Conservation (phyloP, 2,888 invertebrate genomes). For the Watsonalla binaria region DNA sequence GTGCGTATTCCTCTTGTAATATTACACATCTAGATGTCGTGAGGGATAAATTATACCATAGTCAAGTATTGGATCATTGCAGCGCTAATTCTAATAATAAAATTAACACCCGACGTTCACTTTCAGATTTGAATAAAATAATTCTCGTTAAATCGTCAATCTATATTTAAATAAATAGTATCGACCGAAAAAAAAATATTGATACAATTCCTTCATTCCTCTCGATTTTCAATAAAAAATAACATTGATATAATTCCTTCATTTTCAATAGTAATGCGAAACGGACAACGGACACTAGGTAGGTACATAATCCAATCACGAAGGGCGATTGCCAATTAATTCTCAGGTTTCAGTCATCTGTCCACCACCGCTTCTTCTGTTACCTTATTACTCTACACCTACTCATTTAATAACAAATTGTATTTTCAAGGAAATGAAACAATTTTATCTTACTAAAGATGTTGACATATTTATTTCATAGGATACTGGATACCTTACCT, state of each 20-base stretch:
- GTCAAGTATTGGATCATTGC: too few species aligned
- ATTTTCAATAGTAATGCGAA: slow-evolving; percentile 27
- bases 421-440: neutral
- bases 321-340: slow-evolving; percentile 68
- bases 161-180: too few species aligned
- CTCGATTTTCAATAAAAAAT: too few species aligned
- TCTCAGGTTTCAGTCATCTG: slow-evolving; percentile 57
- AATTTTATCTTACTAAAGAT: neutral
- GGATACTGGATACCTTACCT: too few species aligned
- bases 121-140: too few species aligned
- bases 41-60: too few species aligned
- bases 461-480: too few species aligned
- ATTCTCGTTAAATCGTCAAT: too few species aligned
- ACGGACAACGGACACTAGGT: slow-evolving; percentile 30
- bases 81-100: too few species aligned
- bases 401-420: slow-evolving; percentile 1
- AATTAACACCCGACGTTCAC: too few species aligned
- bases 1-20: too few species aligned
- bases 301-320: slow-evolving; percentile 36
- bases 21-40: too few species aligned
- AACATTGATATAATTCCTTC: neutral
- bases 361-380: slow-evolving; percentile 28
- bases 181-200: neutral
- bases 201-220: neutral
- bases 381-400: slow-evolving; percentile 11